phyloP scores from a whole-genome alignment of 2,888 invertebrate species.

The Alviniconcha strummeri region DNA sequence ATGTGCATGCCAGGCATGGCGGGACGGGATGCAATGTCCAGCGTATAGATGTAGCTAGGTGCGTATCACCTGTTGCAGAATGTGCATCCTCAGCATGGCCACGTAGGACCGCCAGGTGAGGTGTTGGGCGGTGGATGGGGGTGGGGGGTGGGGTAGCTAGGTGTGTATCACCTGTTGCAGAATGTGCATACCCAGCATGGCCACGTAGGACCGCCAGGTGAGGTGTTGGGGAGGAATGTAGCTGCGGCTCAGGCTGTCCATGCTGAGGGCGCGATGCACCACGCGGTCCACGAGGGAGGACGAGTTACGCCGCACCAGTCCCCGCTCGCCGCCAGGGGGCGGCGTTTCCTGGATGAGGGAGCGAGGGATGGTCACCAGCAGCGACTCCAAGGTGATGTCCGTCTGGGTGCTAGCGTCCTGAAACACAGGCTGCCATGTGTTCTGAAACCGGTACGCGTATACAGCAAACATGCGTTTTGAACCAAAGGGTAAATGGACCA shows the following conservation, averaged over 20 bases:
- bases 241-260: constrained; percentile 49
- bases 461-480: background rate
- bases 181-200: constrained; percentile 52
- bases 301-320: constrained; percentile 32
- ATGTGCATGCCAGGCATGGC: constrained; percentile 35
- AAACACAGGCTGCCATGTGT: background rate
- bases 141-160: background rate
- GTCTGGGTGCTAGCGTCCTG: constrained; percentile 54
- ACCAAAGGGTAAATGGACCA: background rate
- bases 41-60: no score
- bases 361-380: constrained; percentile 49
- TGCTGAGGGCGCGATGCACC: constrained; percentile 48
- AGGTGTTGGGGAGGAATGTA: constrained; percentile 47
- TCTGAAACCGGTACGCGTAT: no score
- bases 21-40: no score
- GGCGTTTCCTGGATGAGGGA: constrained; percentile 33
- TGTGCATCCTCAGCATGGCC: no score
- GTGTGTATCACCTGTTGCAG: constrained; percentile 50
- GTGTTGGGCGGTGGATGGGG: background rate
- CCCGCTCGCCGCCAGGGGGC: constrained; percentile 23
- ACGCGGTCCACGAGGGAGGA: constrained; percentile 46
- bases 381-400: constrained; percentile 47
- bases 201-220: constrained; percentile 52
- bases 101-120: background rate
- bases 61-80: no score